Evolutionary conservation across 2,888 invertebrate genomes (phyloP).

Genomic region (Synergus gifuensis): DNA sequence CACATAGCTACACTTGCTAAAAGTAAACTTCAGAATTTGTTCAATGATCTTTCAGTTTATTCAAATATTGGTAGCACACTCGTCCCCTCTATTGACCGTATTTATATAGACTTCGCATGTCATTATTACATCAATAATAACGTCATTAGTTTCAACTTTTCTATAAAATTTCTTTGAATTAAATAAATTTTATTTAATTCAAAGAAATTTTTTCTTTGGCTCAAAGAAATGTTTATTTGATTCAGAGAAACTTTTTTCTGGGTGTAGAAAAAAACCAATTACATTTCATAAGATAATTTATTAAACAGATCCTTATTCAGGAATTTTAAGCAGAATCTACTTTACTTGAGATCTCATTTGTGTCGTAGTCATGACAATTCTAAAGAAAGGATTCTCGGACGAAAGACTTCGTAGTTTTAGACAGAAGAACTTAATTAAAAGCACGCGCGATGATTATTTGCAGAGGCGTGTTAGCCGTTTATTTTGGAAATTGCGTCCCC

Average conservation of each 20-base stretch:
- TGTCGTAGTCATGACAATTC: background rate
- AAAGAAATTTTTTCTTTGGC: too few species aligned
- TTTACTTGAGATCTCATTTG: background rate
- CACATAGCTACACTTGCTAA: background rate
- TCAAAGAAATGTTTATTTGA: too few species aligned
- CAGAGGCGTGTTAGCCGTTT: slow-evolving; percentile 70
- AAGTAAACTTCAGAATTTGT: background rate
- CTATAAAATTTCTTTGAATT: too few species aligned
- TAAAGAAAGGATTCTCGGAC: slow-evolving; percentile 64
- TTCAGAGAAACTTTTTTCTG: too few species aligned
- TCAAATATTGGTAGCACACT: background rate
- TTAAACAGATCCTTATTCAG: background rate
- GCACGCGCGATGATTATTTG: slow-evolving; percentile 77
- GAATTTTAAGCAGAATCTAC: background rate
- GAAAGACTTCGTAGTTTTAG: slow-evolving; percentile 61
- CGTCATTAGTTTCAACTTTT: background rate
- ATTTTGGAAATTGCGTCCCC: slow-evolving; percentile 74
- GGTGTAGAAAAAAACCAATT: background rate
- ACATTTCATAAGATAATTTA: background rate
- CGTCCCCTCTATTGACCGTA: background rate
- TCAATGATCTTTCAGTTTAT: background rate
- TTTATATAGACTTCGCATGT: too few species aligned
- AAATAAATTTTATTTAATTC: too few species aligned
- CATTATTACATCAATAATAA: too few species aligned
- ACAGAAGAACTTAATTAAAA: slow-evolving; percentile 77